Conservation (phyloP, 2,797 vertebrate species). For the Allobates femoralis region DNA sequence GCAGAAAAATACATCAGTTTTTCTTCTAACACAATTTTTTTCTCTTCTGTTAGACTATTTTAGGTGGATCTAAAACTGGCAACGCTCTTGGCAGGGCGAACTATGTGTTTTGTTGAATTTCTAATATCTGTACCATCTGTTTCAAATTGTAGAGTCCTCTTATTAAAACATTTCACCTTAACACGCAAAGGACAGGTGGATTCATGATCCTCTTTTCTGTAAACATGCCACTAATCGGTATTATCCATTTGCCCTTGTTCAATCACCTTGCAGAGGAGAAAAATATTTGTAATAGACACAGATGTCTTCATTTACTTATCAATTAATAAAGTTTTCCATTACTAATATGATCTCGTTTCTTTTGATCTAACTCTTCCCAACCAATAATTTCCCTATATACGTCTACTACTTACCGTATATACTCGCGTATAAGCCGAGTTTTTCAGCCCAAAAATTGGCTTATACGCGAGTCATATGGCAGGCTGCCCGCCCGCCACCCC, state of each 20-base stretch:
- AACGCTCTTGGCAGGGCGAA: background rate
- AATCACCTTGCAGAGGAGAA: background rate
- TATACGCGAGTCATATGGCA: no score
- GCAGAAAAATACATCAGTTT: background rate
- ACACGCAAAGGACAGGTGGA: conserved; percentile 2
- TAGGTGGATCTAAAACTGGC: background rate
- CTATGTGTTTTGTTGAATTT: conserved; percentile 35
- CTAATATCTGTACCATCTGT: conserved; percentile 41
- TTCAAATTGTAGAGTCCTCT: conserved; percentile 4
- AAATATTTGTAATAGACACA: background rate
- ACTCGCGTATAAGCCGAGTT: no score
- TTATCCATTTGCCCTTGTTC: conserved; percentile 21
- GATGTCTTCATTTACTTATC: background rate
- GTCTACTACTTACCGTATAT: no score
- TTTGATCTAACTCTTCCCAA: no score
- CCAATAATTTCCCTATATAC: no score
- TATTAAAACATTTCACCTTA: conserved; percentile 24
- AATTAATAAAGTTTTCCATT: no score
- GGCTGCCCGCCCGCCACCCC: no score
- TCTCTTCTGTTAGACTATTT: background rate
- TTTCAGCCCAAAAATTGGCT: no score
- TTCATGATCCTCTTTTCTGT: conserved; percentile 33
- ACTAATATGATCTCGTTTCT: no score
- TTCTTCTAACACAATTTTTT: background rate
- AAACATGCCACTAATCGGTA: conserved; percentile 19